These are phyloP conservation scores for Nymphalis io DNA, from an alignment of 1,140 invertebrate genomes.

Conservation along the genomic window DNA sequence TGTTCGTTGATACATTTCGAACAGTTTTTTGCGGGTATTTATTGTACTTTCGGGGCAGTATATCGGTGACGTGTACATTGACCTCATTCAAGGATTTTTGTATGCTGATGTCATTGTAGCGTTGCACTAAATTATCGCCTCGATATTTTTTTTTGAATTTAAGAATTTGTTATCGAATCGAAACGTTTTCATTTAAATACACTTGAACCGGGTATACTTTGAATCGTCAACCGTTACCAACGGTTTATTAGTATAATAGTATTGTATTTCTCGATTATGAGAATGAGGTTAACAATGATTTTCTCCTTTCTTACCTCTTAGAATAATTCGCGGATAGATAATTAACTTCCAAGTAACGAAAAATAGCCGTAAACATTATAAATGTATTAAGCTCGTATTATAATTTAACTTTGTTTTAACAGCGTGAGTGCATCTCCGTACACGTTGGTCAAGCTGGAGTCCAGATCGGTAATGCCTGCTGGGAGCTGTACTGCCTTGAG, in stretches of 20 bases:
- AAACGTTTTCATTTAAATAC: background rate
- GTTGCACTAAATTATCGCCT: background rate
- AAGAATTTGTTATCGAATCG: background rate
- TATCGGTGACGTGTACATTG: constrained; percentile 50
- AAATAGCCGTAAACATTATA: too few relatives aligned
- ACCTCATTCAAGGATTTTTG: constrained; percentile 50
- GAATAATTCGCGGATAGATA: too few relatives aligned
- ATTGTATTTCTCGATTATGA: too few relatives aligned
- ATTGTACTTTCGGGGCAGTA: background rate
- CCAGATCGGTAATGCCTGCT: constrained; percentile 91
- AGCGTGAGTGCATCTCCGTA: constrained; percentile 86
- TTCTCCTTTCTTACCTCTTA: too few relatives aligned
- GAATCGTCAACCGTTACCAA: too few relatives aligned
- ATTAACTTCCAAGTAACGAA: too few relatives aligned
- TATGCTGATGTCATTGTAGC: constrained; percentile 34
- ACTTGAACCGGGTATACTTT: too few relatives aligned
- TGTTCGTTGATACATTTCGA: background rate
- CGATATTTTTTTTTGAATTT: background rate
- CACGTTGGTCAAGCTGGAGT: constrained; percentile 89
- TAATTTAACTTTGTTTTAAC: constrained; percentile 38
- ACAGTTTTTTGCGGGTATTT: background rate
- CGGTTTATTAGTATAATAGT: too few relatives aligned
- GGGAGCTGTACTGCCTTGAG: constrained; percentile 89
- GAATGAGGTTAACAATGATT: too few relatives aligned
- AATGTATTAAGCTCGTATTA: too few relatives aligned